Percentiles rank a stretch among this genome's conserved stretches.
Conservation (phyloP, 1,140 invertebrate genomes). For the Macrobrachium nipponense region DNA sequence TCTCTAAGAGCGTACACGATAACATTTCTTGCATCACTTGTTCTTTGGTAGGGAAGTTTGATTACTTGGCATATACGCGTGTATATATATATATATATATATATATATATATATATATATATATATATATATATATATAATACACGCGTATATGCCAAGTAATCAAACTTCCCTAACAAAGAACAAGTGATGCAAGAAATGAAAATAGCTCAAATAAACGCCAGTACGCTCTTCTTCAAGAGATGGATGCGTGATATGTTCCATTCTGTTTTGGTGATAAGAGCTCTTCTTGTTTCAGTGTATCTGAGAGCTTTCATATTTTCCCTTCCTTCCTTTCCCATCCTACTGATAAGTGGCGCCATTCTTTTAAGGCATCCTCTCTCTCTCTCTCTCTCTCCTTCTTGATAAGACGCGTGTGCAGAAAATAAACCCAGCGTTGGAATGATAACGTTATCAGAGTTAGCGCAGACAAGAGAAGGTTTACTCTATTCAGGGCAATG, state of each 20-base stretch:
- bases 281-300: no score
- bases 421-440: no score
- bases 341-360: background rate
- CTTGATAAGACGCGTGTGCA: background rate
- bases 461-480: no score
- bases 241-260: background rate
- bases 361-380: background rate
- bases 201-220: background rate
- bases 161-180: background rate
- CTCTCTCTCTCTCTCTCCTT: slow-evolving; percentile 3
- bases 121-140: background rate
- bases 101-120: background rate
- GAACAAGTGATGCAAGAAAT: no score
- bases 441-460: no score
- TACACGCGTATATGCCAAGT: background rate
- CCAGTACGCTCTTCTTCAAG: background rate
- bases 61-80: background rate
- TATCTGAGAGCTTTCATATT: background rate
- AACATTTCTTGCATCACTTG: no score
- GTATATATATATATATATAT: background rate
- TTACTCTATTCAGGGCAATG: no score
- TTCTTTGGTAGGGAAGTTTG: background rate
- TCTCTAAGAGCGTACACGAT: no score
- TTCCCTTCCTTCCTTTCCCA: background rate
- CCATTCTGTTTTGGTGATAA: no score